These are phyloP conservation scores for Rhyacophila evoluta DNA, from an alignment of 2,888 invertebrate genomes.

Conservation along the genomic window DNA sequence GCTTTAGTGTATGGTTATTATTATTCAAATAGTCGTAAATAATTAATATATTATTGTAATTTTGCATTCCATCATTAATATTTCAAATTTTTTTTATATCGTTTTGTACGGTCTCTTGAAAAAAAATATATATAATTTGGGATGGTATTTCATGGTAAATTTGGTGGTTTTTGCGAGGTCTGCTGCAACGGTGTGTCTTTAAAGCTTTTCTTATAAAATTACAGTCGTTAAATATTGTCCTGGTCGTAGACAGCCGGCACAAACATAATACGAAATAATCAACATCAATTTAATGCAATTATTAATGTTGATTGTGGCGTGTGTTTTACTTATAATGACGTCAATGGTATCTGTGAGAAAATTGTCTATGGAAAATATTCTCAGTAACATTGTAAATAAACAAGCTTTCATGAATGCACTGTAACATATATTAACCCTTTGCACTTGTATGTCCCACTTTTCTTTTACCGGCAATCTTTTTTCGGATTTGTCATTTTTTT, in stretches of 20 bases:
- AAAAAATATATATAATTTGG: conserved; percentile 26
- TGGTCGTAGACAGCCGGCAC: background rate
- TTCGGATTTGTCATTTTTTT: background rate
- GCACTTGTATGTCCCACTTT: conserved; percentile 22
- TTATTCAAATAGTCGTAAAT: conserved; percentile 26
- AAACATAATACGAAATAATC: too few species aligned
- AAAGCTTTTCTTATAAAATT: background rate
- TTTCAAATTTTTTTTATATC: conserved; percentile 31
- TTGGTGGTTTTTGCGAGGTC: conserved; percentile 36
- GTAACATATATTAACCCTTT: conserved; percentile 21
- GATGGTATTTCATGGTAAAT: conserved; percentile 33
- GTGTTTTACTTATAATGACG: too few species aligned
- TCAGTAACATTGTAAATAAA: conserved; percentile 13
- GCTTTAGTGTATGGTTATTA: conserved; percentile 29
- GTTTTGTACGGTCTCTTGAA: conserved; percentile 32
- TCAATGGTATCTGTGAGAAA: background rate
- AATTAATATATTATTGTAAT: conserved; percentile 3
- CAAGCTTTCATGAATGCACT: conserved; percentile 17
- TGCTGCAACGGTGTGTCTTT: conserved; percentile 5
- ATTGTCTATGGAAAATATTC: background rate
- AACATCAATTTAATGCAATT: too few species aligned
- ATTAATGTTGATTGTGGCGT: too few species aligned
- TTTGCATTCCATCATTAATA: conserved; percentile 45
- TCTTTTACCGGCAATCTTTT: background rate
- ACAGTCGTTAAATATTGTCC: background rate